A percentile compares a stretch with the other conserved stretches of the same genome.
These are phyloP conservation scores for Manis pentadactyla DNA, from an alignment of 2,797 vertebrate genomes.

Conservation along the genomic window DNA sequence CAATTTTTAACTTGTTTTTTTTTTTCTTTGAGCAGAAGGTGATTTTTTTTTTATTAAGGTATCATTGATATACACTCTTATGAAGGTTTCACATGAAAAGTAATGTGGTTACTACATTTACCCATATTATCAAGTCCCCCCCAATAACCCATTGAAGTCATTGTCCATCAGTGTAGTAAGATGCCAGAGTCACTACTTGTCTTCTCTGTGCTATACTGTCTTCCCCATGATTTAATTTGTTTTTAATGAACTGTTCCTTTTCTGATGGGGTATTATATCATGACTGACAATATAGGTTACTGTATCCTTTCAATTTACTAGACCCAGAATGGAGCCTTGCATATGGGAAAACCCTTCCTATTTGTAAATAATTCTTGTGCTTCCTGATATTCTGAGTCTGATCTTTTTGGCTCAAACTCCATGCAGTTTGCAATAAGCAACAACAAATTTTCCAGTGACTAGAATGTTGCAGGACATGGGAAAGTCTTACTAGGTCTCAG, in stretches of 20 bases:
- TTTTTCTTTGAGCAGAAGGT: too few relatives aligned
- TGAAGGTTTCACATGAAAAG: too few relatives aligned
- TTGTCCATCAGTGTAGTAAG: too few relatives aligned
- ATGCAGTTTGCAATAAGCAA: neutral
- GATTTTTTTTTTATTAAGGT: too few relatives aligned
- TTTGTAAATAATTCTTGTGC: neutral
- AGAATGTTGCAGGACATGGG: neutral
- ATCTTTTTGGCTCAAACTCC: neutral
- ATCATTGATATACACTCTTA: too few relatives aligned
- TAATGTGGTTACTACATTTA: too few relatives aligned
- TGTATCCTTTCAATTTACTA: neutral
- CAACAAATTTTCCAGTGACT: neutral
- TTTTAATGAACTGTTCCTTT: neutral
- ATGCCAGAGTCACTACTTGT: too few relatives aligned
- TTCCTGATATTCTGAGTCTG: neutral
- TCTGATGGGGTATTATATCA: neutral
- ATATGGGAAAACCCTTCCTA: neutral
- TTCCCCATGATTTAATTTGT: neutral
- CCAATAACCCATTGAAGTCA: too few relatives aligned
- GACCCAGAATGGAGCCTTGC: neutral
- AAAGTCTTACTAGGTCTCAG: neutral
- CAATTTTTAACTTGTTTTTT: neutral
- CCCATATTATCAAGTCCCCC: too few relatives aligned
- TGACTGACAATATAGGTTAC: neutral
- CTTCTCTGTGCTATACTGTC: too few relatives aligned